phyloP scores from a whole-genome alignment of 2,888 invertebrate species.

The Chydorus sphaericus region DNA sequence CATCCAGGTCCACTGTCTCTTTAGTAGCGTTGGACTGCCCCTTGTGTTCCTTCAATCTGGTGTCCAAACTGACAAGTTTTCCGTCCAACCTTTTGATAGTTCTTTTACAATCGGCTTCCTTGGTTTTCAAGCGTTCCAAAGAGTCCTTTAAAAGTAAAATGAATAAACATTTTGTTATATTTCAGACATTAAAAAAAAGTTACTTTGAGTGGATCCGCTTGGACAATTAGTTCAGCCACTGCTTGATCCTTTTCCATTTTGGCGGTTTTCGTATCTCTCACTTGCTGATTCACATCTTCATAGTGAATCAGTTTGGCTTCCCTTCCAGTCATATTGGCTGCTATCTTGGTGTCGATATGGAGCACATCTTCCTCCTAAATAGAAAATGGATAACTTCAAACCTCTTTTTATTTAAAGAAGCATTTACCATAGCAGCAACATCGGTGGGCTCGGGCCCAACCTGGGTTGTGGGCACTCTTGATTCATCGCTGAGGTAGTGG shows the following conservation, averaged over 20 bases:
- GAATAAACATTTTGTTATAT: neutral
- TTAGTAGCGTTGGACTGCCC: neutral
- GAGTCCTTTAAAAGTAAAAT: neutral
- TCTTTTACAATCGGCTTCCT: neutral
- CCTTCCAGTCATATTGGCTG: neutral
- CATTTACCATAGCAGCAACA: slow-evolving; percentile 1
- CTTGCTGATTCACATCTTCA: neutral
- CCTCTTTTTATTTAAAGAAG: neutral
- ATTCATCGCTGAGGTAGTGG: slow-evolving; percentile 44
- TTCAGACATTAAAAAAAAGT: neutral
- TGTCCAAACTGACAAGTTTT: neutral
- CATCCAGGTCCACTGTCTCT: neutral
- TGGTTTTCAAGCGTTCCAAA: neutral
- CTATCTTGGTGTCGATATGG: neutral
- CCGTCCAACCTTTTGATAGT: neutral
- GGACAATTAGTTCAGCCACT: no score
- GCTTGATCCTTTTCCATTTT: neutral
- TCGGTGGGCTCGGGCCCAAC: neutral
- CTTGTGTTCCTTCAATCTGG: neutral
- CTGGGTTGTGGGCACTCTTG: slow-evolving; percentile 20
- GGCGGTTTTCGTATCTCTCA: neutral
- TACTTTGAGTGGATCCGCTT: neutral
- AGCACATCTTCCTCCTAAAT: slow-evolving; percentile 8
- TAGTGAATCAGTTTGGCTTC: neutral
- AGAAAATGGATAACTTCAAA: neutral